Conservation (phyloP, 1,140 invertebrate genomes). For the Anthonomus grandis region DNA sequence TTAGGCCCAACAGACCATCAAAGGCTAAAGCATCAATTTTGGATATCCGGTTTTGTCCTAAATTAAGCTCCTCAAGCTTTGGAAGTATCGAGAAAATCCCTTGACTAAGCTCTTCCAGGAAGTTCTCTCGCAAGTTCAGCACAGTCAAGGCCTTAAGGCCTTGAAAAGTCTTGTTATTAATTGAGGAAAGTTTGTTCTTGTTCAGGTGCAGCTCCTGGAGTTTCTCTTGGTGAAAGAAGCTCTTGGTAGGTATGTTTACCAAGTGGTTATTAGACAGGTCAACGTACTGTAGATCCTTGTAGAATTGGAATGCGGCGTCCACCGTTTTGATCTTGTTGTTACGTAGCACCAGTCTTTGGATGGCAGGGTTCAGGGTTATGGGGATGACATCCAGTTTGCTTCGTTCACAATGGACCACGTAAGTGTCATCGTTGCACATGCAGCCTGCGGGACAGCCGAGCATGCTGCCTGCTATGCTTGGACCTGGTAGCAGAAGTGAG, state of each 20-base stretch:
- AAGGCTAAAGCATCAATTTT: slow-evolving; percentile 76
- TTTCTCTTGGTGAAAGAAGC: slow-evolving; percentile 75
- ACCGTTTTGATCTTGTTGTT: slow-evolving; percentile 85
- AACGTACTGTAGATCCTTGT: slow-evolving; percentile 75
- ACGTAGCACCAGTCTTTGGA: slow-evolving; percentile 76
- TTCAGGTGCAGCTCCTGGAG: slow-evolving; percentile 78
- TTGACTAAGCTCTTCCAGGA: slow-evolving; percentile 71
- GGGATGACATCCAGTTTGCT: slow-evolving; percentile 84
- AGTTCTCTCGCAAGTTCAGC: slow-evolving; percentile 78
- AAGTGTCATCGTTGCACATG: slow-evolving; percentile 81
- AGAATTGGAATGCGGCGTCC: slow-evolving; percentile 82
- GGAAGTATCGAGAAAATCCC: slow-evolving; percentile 71
- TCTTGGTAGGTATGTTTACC: slow-evolving; percentile 70
- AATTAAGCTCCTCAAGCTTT: slow-evolving; percentile 78
- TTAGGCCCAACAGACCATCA: slow-evolving; percentile 67
- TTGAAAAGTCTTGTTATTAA: slow-evolving; percentile 75
- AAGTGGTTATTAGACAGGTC: slow-evolving; percentile 82
- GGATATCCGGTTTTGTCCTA: slow-evolving; percentile 82
- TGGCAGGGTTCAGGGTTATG: slow-evolving; percentile 85
- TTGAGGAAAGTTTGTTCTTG: slow-evolving; percentile 77
- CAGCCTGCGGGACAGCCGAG: slow-evolving; percentile 71
- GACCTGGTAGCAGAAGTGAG: slow-evolving; percentile 41
- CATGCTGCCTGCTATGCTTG: slow-evolving; percentile 42
- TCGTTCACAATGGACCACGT: slow-evolving; percentile 81
- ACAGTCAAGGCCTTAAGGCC: slow-evolving; percentile 74